Evolutionary conservation across 2,797 vertebrate genomes (phyloP).

Genomic region (Phataginus tetradactyla): DNA sequence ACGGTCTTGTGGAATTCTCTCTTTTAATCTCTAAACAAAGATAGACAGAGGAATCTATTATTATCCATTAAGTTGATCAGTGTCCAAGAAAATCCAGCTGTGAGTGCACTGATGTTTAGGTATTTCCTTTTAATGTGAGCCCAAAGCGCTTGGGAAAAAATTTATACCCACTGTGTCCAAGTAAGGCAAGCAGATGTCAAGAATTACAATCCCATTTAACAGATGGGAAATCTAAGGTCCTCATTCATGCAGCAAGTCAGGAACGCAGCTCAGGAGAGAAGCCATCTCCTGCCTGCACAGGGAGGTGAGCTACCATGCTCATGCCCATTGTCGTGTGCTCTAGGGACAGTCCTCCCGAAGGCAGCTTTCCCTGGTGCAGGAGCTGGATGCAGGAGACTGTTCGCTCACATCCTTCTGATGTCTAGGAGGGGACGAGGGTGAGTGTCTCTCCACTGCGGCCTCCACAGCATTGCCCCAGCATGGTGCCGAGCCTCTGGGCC

Average conservation of each 20-base stretch:
- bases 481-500: background rate
- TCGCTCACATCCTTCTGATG: background rate
- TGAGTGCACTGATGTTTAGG: background rate
- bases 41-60: conserved; percentile 13
- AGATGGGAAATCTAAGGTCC: background rate
- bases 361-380: background rate
- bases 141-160: background rate
- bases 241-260: background rate
- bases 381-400: rapidly evolving
- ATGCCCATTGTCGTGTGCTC: background rate
- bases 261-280: background rate
- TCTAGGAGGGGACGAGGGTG: background rate
- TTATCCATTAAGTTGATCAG: background rate
- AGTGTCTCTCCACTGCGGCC: background rate
- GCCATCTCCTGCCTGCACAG: background rate
- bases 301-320: rapidly evolving
- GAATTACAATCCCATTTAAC: background rate
- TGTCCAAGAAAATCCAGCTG: background rate
- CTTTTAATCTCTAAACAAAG: conserved; percentile 41
- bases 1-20: background rate
- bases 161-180: background rate
- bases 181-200: background rate
- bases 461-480: too few species aligned
- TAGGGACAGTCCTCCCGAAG: background rate
- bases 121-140: background rate